phyloP scores from a whole-genome alignment of 2,888 invertebrate genomes.

The Charanyca ferruginea region DNA sequence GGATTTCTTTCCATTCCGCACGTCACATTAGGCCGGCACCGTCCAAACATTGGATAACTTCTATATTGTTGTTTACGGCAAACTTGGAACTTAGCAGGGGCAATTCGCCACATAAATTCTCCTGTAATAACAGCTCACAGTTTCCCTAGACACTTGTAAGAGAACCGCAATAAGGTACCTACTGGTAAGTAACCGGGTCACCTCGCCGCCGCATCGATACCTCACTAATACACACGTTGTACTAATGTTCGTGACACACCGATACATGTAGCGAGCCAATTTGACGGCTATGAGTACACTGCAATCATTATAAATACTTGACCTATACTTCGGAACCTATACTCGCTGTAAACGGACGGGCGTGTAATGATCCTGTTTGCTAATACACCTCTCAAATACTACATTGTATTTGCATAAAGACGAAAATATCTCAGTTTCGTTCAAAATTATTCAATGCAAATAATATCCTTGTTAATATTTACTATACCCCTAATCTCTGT shows the following conservation, averaged over 20 bases:
- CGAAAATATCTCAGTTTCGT: constrained; percentile 32
- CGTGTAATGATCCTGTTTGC: constrained; percentile 52
- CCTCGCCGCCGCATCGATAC: constrained; percentile 64
- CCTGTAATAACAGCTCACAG: constrained; percentile 89
- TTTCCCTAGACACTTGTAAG: constrained; percentile 89
- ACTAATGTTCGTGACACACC: constrained; percentile 47
- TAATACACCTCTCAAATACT: constrained; percentile 50
- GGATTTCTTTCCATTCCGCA: constrained; percentile 81
- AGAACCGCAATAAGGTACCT: constrained; percentile 83
- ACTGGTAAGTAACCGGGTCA: constrained; percentile 78
- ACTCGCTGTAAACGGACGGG: constrained; percentile 27
- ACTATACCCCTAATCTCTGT: constrained; percentile 42
- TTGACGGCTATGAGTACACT: constrained; percentile 36
- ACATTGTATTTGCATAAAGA: constrained; percentile 54
- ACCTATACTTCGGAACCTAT: constrained; percentile 27
- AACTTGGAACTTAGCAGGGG: constrained; percentile 86
- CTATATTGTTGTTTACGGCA: constrained; percentile 88
- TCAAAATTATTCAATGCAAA: constrained; percentile 35
- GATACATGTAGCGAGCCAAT: constrained; percentile 36
- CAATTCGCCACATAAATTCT: constrained; percentile 89
- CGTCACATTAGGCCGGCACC: constrained; percentile 81
- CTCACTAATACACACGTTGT: constrained; percentile 65
- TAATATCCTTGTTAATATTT: constrained; percentile 38
- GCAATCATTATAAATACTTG: constrained; percentile 55
- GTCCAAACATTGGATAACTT: constrained; percentile 85